These are phyloP conservation scores for Pandemis cinnamomeana DNA, from an alignment of 2,888 invertebrate genomes.

Conservation along the genomic window DNA sequence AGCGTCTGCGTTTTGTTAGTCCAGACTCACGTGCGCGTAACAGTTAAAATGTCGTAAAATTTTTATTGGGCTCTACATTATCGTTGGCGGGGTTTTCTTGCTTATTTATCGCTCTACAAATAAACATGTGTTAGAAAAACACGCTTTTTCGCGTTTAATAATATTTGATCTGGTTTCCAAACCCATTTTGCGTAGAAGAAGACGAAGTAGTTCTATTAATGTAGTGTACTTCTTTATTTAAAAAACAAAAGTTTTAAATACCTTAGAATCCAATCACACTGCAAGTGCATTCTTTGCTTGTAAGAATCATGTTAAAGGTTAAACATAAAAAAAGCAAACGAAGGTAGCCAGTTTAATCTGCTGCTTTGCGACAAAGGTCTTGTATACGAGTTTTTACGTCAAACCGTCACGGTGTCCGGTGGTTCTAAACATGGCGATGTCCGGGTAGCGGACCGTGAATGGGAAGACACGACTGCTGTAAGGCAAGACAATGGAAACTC, in stretches of 20 bases:
- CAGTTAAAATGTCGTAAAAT: constrained; percentile 29
- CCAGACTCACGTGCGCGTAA: constrained; percentile 6
- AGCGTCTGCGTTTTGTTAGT: constrained; percentile 7
- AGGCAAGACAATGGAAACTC: background rate
- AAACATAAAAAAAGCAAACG: no score
- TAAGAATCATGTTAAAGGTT: no score
- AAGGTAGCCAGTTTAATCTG: no score
- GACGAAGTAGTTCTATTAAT: background rate
- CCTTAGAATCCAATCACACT: no score
- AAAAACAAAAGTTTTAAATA: no score
- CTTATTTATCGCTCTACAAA: constrained; percentile 29
- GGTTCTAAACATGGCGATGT: background rate
- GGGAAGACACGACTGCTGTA: background rate
- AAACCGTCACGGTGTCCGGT: constrained; percentile 4
- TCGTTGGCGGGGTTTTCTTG: constrained; percentile 25
- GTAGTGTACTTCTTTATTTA: background rate
- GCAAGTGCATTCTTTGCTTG: no score
- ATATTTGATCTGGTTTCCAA: constrained; percentile 19
- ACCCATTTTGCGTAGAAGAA: background rate
- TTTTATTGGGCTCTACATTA: constrained; percentile 32
- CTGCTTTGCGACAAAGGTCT: no score
- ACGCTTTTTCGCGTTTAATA: constrained; percentile 10
- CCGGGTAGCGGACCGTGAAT: background rate
- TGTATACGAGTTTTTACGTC: background rate
- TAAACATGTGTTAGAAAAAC: constrained; percentile 30